Percentiles rank a stretch among this genome's conserved stretches.
phyloP scores from a whole-genome alignment of 2,888 invertebrate genomes.

The Philereme transversata region DNA sequence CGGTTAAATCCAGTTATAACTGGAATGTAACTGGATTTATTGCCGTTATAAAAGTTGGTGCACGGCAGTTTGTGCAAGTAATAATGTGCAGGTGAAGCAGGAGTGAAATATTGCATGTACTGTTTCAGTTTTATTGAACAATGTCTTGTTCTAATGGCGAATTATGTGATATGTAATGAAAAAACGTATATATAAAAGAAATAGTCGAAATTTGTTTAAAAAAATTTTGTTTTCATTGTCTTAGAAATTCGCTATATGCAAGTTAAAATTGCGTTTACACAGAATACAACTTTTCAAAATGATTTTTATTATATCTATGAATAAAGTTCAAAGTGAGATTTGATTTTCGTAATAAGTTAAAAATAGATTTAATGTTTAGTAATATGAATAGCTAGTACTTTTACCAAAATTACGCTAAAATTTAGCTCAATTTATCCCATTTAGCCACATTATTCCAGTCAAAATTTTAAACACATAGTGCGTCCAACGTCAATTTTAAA shows the following conservation, averaged over 20 bases:
- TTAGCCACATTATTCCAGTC: neutral
- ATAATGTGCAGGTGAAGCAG: constrained; percentile 58
- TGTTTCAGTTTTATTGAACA: constrained; percentile 11
- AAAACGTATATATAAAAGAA: too few species aligned
- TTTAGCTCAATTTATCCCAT: neutral
- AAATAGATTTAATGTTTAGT: too few species aligned
- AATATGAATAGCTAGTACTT: too few species aligned
- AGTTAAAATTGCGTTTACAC: too few species aligned
- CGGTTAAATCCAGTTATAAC: constrained; percentile 50
- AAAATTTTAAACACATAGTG: too few species aligned
- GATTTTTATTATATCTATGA: too few species aligned
- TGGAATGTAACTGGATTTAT: constrained; percentile 59
- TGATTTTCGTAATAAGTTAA: too few species aligned
- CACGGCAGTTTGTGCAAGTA: constrained; percentile 56
- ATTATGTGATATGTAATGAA: neutral
- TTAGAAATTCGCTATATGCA: too few species aligned
- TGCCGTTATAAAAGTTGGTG: constrained; percentile 66
- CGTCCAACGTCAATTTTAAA: neutral
- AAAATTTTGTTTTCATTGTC: too few species aligned
- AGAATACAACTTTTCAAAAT: too few species aligned
- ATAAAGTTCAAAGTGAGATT: too few species aligned
- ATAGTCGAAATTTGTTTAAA: too few species aligned
- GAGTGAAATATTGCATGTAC: constrained; percentile 9
- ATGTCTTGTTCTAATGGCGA: neutral
- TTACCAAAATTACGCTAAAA: neutral